Conservation (phyloP, 1,140 invertebrate genomes). For the Aricia agestis region DNA sequence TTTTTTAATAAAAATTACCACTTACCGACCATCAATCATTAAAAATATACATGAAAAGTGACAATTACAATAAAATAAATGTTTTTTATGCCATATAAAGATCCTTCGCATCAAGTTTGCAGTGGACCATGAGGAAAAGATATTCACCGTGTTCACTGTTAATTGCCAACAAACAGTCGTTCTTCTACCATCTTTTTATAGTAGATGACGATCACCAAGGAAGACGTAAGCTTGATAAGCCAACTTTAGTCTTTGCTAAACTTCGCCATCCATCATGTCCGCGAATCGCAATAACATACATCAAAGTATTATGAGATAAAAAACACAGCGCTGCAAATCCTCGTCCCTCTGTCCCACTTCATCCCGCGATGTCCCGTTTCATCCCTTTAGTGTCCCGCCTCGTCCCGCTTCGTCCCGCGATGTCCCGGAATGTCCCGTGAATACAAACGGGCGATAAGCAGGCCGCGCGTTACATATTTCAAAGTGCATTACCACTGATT, state of each 20-base stretch:
- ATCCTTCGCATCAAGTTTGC: too few relatives aligned
- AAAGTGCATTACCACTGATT: slow-evolving; percentile 48
- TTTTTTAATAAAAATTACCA: too few relatives aligned
- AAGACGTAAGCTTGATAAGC: not conserved
- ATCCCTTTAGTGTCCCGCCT: not conserved
- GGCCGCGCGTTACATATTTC: slow-evolving; percentile 39
- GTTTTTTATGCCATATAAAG: too few relatives aligned
- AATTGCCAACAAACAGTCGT: too few relatives aligned
- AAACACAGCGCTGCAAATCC: not conserved
- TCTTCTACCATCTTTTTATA: too few relatives aligned
- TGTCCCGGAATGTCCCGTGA: slow-evolving; percentile 17
- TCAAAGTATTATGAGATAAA: slow-evolving; percentile 6
- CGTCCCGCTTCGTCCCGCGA: not conserved
- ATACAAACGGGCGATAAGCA: slow-evolving; percentile 48
- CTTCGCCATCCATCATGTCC: slow-evolving; percentile 3
- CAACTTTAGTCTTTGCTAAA: not conserved
- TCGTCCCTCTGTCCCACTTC: not conserved
- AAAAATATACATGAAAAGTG: too few relatives aligned
- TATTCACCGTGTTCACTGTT: too few relatives aligned
- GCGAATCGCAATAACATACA: not conserved
- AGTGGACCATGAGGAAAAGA: too few relatives aligned
- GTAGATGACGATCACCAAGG: not conserved
- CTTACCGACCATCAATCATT: too few relatives aligned
- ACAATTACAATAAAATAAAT: too few relatives aligned
- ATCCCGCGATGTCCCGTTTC: not conserved